Evolutionary conservation across 2,888 invertebrate species (phyloP), one percentile per base, ranked within the genome.

Genomic region (Psylliodes chrysocephalus): DNA sequence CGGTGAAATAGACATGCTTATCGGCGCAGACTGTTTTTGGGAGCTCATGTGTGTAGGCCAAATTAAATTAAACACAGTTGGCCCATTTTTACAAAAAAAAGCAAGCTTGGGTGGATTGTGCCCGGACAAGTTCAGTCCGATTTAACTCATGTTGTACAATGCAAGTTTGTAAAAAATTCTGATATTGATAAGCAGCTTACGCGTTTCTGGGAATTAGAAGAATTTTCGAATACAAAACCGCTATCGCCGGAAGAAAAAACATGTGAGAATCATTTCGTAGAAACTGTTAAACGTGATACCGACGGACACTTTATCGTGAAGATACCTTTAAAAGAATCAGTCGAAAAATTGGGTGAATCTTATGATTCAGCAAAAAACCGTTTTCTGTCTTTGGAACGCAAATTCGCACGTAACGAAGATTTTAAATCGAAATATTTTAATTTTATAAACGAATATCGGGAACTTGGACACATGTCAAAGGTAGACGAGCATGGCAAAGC

Each of bases 11-110:
- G 63, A 64, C 49, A 30, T 55, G 18, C 28, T 69, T 15, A 63
- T 65, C 12, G 67, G 65, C n/a, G 47, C 61, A n/a, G 51, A 22
- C 12, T 40, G 67, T 30, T 67, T 67, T 49, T 69, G 62, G 62
- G 47, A 66, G 52, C 30, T 69, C 12, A 8, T 67, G 0, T 15
- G 2, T 15, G 53, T 59, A 10, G 59, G 60, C n/a, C 64, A 51
- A 53, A 51, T 61, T 7, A 47, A 2, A 10, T 54, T 68, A 28
- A 47, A 56, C 8, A 66, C 46, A 35, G 55, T 55, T 54, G 5
- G 12, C 8, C 56, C 64, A 30, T 17, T 51, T 19, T 18, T 67
- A 10, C 64, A 62, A n/a, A 59, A 64, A 10, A 61, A 64, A 15
- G 5, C 14, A 12, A 42, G 22, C 64, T 66, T 7, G 64, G 61